Conservation (phyloP, 2,888 invertebrate species). For the Liodrosophila aerea region DNA sequence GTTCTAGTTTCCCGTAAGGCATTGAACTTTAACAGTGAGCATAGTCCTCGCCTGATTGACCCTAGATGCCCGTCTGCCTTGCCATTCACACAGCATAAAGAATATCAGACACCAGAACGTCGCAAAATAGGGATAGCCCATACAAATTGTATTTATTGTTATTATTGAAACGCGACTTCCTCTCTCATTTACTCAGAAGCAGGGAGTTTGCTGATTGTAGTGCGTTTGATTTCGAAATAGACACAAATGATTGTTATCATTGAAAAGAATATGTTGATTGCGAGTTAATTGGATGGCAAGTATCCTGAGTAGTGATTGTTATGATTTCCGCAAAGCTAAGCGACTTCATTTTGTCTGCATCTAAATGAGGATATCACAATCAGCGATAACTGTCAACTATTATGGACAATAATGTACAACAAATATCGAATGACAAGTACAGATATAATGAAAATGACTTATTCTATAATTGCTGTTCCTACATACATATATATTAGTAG, state of each 20-base stretch:
- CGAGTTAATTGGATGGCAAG: constrained; percentile 54
- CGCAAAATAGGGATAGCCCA: constrained; percentile 23
- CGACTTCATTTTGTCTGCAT: constrained; percentile 1
- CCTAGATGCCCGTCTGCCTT: constrained; percentile 18
- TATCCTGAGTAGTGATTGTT: constrained; percentile 43
- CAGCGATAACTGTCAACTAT: constrained; percentile 12
- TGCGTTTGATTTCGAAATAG: constrained; percentile 39
- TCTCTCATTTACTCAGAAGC: not conserved
- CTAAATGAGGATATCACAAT: constrained; percentile 8
- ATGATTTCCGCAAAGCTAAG: constrained; percentile 32
- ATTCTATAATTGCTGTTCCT: too few species aligned
- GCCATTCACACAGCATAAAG: constrained; percentile 1
- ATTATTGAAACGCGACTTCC: constrained; percentile 37
- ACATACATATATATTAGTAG: too few species aligned
- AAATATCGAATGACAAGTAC: too few species aligned
- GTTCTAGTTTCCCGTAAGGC: constrained; percentile 17
- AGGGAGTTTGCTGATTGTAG: constrained; percentile 33
- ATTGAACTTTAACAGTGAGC: constrained; percentile 39
- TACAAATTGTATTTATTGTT: constrained; percentile 63
- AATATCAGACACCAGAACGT: not conserved
- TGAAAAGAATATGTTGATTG: constrained; percentile 49
- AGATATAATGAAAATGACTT: too few species aligned
- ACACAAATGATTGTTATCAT: constrained; percentile 44
- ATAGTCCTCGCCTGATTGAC: constrained; percentile 41
- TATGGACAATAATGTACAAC: too few species aligned